Base-by-base conservation (phyloP, 2,113 vertebrate genomes). In the Oplegnathus fasciatus region DNA sequence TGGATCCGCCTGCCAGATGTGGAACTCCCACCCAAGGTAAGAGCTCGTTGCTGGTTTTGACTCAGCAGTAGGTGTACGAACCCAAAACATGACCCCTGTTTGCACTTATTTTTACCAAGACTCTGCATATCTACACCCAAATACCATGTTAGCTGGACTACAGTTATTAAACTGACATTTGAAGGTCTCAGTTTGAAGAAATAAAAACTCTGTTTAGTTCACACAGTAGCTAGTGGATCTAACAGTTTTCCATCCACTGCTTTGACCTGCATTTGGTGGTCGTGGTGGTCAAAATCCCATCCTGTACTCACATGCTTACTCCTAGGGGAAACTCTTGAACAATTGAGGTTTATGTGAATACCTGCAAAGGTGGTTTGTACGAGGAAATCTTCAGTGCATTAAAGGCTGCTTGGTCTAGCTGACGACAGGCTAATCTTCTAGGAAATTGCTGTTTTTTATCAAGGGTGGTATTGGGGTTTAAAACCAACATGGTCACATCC, bases 21-120 rank as follows among this genome's bases (percentile, higher is more conserved):
- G 61, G 96, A 97, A 84, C 95, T 96, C 76, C 97, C 97, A 11
- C 97, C 97, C 50, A 98, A 98, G 95, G 97, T 97, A 75, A 87
- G 85, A 60, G 30, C 20, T 52, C 9, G 24, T 37, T 17, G 14
- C 50, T 73, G n/a, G 26, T 68, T 69, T 61, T 61, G 42, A 42
- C 18, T 48, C 5, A 5, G 48, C 74, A 0, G 15, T 4, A 46
- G 0, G 42, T 40, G 11, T 11, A 26, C 64, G 48, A 58, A 22
- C 22, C 10, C 28, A 40, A 55, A 77, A 40, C 50, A 55, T 9
- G 44, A 42, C 9, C 20, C 14, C 24, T 17, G 17, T 30, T 73
- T 54, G 32, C 22, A 17, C 22, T 14, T 46, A 1, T 22, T 48
- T 68, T 46, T 20, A 52, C 20, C 10, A 54, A 44, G 3, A 15